Percentiles rank a stretch among this genome's conserved stretches.
Evolutionary conservation across 2,888 invertebrate genomes (phyloP).

Genomic region (Hemicrepidius hirtus): DNA sequence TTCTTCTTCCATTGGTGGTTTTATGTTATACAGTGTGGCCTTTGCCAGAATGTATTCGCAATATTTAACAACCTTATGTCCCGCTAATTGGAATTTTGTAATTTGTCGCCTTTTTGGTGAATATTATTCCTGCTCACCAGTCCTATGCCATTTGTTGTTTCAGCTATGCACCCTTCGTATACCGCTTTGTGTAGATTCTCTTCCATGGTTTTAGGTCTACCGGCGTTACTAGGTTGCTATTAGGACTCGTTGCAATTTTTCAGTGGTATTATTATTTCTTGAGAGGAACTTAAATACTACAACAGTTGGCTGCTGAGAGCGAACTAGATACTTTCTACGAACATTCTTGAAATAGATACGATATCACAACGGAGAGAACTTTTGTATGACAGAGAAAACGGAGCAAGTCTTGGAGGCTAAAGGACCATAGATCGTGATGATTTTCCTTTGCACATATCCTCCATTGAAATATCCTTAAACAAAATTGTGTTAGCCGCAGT

Average conservation of each 20-base stretch:
- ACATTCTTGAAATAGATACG: no score
- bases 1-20: background rate
- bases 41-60: background rate
- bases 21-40: background rate
- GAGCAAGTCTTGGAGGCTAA: no score
- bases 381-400: no score
- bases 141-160: background rate
- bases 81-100: background rate
- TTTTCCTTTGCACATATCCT: no score
- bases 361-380: no score
- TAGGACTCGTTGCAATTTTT: background rate
- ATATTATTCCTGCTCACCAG: background rate
- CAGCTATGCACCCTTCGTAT: background rate
- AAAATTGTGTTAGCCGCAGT: no score
- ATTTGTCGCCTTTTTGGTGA: background rate
- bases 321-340: no score
- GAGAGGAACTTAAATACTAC: no score
- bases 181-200: background rate
- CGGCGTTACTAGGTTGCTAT: background rate
- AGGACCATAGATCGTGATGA: no score
- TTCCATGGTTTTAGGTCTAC: background rate
- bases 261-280: background rate
- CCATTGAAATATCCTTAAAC: no score
- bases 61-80: background rate
- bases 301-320: no score